Evolutionary conservation across 2,113 vertebrate species (phyloP).

Genomic region (Hepsetus odoe): DNA sequence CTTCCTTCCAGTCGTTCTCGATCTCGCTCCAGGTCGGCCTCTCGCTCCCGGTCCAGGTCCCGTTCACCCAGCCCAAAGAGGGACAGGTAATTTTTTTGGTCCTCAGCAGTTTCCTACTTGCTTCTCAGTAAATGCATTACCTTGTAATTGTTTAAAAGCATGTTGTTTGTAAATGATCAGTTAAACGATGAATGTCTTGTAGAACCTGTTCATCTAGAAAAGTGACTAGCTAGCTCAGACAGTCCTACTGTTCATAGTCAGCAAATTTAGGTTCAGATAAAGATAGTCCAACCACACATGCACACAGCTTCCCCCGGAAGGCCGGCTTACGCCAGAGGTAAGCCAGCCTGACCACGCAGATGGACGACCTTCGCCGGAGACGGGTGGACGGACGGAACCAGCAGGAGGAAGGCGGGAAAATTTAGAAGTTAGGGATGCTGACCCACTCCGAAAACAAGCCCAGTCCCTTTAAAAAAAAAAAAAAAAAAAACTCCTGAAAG

Average conservation of each 20-base stretch:
- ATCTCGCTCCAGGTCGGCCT: conserved; percentile 62
- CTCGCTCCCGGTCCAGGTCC: conserved; percentile 49
- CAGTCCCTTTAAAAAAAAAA: not conserved
- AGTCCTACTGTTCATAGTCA: conserved; percentile 11
- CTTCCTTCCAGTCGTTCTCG: conserved; percentile 56
- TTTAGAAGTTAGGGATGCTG: conserved; percentile 32
- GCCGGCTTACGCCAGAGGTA: conserved; percentile 26
- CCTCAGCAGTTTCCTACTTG: not conserved
- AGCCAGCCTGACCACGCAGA: conserved; percentile 23
- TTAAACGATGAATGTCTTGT: not conserved
- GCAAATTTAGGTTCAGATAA: conserved; percentile 1
- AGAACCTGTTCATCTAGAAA: not conserved
- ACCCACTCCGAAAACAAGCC: not conserved
- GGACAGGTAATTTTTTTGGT: conserved; percentile 66
- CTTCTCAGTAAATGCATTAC: not conserved
- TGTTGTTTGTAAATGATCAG: not conserved
- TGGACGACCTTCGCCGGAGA: conserved; percentile 32
- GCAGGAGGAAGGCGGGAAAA: not conserved
- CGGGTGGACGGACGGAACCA: conserved; percentile 22
- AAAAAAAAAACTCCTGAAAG: conserved; percentile 12
- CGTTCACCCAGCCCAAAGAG: conserved; percentile 72
- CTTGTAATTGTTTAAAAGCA: conserved; percentile 11
- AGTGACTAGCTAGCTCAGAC: not conserved
- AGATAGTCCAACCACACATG: conserved; percentile 3
- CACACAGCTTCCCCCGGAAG: conserved; percentile 17